Evolutionary conservation across 2,888 invertebrate genomes (phyloP), one percentile per base, ranked within the genome.

Genomic region (Platycnemis pennipes): DNA sequence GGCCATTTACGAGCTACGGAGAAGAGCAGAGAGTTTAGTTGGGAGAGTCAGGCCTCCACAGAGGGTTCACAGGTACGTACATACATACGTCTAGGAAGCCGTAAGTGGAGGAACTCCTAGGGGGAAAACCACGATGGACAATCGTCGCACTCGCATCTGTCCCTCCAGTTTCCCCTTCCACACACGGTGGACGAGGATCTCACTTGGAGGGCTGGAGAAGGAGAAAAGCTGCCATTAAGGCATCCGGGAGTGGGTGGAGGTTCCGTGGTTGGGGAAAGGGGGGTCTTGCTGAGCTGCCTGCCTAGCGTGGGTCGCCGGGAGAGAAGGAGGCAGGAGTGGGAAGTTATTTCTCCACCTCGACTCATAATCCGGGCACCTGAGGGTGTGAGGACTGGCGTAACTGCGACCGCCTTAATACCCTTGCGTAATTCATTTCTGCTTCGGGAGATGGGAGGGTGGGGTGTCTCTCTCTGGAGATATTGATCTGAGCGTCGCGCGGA

Each of bases 301-400:
- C 77, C 37, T 8, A 26, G 37, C 77, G 77, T 37, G 37, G 37
- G 56, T 2, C 77, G 77, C 0, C 31, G 26, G 53, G 5, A 37
- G 89, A 88, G 88, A 11, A 31, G 26, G 63, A 26, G 89, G 42
- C 77, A 37, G 26, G 77, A 42, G 53, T 31, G 89, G 89, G 49
- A 19, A 16, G 86, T 44, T 42, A 87, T 87, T n/a, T 46, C 87
- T 44, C 45, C n/a, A 0, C 87, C 91, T 91, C 63, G 4, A 63
- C 56, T 63, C 91, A 91, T 91, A 91, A 91, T 91, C 91, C 91
- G 44, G 16, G 44, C 63, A 91, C 91, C 63, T 63, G 26, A 63
- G 37, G 22, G 91, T 63, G 45, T 49, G 69, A 91, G 63, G 63
- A 63, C 63, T 56, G 91, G 16, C 91, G 63, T 44, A 63, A 91